Evolutionary conservation across 2,113 vertebrate species (phyloP), one percentile per base, ranked within the genome.

Genomic region (Gobio gobio): DNA sequence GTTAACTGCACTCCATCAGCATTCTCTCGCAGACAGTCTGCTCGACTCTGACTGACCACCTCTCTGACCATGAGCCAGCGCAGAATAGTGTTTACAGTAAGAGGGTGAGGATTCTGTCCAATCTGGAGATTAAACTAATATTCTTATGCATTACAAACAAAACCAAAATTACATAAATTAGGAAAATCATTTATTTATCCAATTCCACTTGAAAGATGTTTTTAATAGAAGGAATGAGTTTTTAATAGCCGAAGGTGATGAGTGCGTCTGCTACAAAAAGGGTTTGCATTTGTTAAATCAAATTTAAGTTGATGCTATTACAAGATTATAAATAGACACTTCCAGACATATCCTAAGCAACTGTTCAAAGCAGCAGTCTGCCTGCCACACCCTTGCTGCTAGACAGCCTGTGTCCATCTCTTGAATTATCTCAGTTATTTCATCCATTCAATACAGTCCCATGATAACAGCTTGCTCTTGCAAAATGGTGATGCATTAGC

Each of bases 341-440:
- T 76, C 84, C 86, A 81, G 86, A 76, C 86, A 81, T 91, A 93
- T 90, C 82, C 86, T 89, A 87, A 77, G 73, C 92, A 92, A 87
- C 91, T 92, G 91, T 86, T 87, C 82, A 64, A 82, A 81, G 76
- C 40, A 40, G 63, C 56, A 83, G 77, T 29, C 24, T 49, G 36
- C 33, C 54, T 72, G 91, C 91, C 91, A 61, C 90, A 26, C 92
- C 93, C 90, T 89, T 76, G 45, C 82, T 74, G 84, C 88, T 86
- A 89, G 87, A 90, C 89, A 68, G 49, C 45, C 85, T 82, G 40
- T 49, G 86, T 82, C 80, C 85, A 72, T 70, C 70, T 81, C 86
- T 58, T 76, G 78, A 83, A 86, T 90, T 66, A 86, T 86, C 80
- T 85, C 73, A 51, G 70, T 43, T 54, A 83, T 87, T 86, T 89